Base-by-base conservation (phyloP, 2,113 vertebrate species). In the Aptenodytes patagonicus region DNA sequence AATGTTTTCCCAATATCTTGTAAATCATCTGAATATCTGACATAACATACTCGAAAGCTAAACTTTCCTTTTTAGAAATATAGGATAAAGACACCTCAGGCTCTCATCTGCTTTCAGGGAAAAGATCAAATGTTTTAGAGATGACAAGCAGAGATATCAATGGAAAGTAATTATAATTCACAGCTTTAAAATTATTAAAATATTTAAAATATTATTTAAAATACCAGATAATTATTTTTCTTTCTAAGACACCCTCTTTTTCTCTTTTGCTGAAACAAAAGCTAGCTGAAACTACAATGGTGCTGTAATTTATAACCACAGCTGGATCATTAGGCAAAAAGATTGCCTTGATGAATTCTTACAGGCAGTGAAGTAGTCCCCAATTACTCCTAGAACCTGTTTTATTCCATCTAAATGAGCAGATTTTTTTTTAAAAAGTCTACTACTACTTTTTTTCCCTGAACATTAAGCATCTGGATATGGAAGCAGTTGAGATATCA, bases 391-490 rank as follows among this genome's bases (percentile, higher is more conserved):
- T 93, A 83, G 84, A 94, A 90, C 71, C 70, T 91, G 51, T 90
- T 97, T 96, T 87, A 95, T 92, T 97, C 62, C 80, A 92, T 58
- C 55, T 94, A 93, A 96, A 95, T 94, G 81, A 95, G 28, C 66
- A 73, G 32, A 60, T 82, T 80, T 94, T 83, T 83, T 79, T 88
- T 6, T 0, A 12, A 80, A 84, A 93, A 49, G 40, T 85, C 69
- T 84, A 90, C 55, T 71, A 77, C 31, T 77, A 62, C 34, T 52
- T 72, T 83, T 96, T 91, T 89, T 36, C 20, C 18, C 68, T 96
- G 84, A 91, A 93, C 93, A 97, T 97, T 96, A 96, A 97, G 57
- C 85, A 95, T 95, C 92, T 97, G 80, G 42, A 83, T 92, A 85
- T 68, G 64, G 83, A 94, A 97, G 61, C 21, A 68, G 64, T 55